Percentiles rank a stretch among this genome's conserved stretches.
phyloP scores from a whole-genome alignment of 2,797 vertebrate genomes.

The Sebastes miniatus region DNA sequence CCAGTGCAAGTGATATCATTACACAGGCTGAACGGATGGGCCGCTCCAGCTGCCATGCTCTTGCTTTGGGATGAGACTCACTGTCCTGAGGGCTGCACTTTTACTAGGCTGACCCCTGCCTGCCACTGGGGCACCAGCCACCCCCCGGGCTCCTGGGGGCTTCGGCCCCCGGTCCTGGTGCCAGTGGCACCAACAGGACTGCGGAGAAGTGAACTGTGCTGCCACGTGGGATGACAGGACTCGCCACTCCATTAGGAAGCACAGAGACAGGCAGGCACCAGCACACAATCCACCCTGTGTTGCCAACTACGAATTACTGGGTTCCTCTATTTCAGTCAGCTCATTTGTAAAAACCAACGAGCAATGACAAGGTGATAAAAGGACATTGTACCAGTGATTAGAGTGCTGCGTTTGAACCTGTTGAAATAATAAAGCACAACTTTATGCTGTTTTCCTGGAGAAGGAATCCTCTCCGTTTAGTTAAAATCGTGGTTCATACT shows the following conservation, averaged over 20 bases:
- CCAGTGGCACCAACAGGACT: constrained; percentile 76
- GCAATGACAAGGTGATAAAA: constrained; percentile 79
- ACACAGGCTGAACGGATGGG: constrained; percentile 88
- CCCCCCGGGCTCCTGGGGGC: constrained; percentile 65
- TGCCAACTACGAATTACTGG: constrained; percentile 77
- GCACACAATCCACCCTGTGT: constrained; percentile 77
- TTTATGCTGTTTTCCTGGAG: constrained; percentile 19
- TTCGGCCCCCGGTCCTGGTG: constrained; percentile 61
- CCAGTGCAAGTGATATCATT: constrained; percentile 98
- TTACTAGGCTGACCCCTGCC: constrained; percentile 77
- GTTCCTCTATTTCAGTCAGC: constrained; percentile 81
- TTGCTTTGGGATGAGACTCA: constrained; percentile 84
- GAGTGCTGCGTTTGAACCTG: constrained; percentile 60
- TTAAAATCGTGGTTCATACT: constrained; percentile 58
- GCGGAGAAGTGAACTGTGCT: constrained; percentile 78
- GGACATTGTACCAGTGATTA: constrained; percentile 70
- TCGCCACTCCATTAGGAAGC: constrained; percentile 71
- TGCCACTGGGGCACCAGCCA: constrained; percentile 68
- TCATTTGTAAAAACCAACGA: constrained; percentile 80
- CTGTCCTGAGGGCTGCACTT: constrained; percentile 80
- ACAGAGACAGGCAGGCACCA: constrained; percentile 86
- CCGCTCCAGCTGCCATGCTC: constrained; percentile 87
- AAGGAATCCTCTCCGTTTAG: constrained; percentile 26
- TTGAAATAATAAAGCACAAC: constrained; percentile 37
- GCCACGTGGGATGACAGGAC: constrained; percentile 82